These are phyloP conservation scores for Xenotilapia flavipinnis DNA, from an alignment of 2,113 vertebrate species.

Conservation along the genomic window DNA sequence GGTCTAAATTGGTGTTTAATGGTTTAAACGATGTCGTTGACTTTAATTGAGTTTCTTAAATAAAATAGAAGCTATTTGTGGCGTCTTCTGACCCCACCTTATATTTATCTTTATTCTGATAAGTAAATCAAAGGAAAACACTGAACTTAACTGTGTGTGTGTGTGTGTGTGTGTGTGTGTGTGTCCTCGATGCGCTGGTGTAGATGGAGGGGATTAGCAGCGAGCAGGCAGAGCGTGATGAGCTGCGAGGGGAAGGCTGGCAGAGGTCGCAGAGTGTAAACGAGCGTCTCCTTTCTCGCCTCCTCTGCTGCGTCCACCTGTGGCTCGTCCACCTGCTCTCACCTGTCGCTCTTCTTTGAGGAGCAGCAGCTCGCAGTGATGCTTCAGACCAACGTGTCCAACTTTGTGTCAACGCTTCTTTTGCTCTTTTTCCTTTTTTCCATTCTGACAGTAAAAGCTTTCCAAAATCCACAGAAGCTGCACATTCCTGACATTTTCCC, in stretches of 20 bases:
- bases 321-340: not conserved
- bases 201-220: conserved; percentile 31
- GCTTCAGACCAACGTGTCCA: not conserved
- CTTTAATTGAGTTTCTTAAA: not conserved
- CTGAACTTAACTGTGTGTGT: not conserved
- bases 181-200: not conserved
- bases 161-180: not conserved
- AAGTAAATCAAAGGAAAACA: not conserved
- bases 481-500: not conserved
- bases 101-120: not conserved
- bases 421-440: not conserved
- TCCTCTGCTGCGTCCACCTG: not conserved
- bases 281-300: not conserved
- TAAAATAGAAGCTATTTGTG: not conserved
- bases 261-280: conserved; percentile 23
- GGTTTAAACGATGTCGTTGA: not conserved
- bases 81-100: not conserved
- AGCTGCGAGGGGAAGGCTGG: conserved; percentile 32
- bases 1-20: not conserved
- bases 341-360: not conserved
- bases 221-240: not conserved
- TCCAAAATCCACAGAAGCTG: not conserved
- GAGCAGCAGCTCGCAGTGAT: not conserved
- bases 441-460: not conserved
- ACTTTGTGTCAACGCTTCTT: not conserved